Conservation (phyloP, 2,113 vertebrate genomes). For the rat (Rattus norvegicus) region GRCr8 NC_086022.1:137445001-137445500, state of each 20-base stretch:
- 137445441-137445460: background rate
- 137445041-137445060: background rate
- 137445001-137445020: background rate
- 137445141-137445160: background rate
- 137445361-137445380: background rate
- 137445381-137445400: background rate
- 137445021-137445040: background rate
- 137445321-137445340: background rate
- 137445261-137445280: background rate
- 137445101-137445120: background rate
- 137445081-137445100: background rate
- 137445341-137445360: background rate
- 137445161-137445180: background rate
- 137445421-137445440: background rate
- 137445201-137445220: background rate
- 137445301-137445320: background rate
- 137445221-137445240: background rate
- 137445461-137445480: conserved; percentile 1
- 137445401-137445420: background rate
- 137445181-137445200: background rate
- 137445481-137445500: background rate
- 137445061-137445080: background rate
- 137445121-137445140: background rate
- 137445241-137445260: background rate
- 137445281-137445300: background rate